phyloP scores from a whole-genome alignment of 2,888 invertebrate genomes.

The Sphecodes monilicornis region DNA sequence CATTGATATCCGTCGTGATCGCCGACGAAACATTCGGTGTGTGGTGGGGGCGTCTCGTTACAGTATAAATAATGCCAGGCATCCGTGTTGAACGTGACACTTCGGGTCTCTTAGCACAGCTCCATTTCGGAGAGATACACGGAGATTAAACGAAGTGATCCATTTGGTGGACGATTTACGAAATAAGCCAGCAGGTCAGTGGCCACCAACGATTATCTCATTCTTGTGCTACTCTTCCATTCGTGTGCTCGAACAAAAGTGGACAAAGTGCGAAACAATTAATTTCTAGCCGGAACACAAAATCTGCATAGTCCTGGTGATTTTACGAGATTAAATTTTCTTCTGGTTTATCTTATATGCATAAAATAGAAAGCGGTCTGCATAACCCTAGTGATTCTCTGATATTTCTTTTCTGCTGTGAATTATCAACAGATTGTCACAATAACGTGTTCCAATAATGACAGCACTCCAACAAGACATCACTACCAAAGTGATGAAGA shows the following conservation, averaged over 20 bases:
- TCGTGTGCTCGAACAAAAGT: neutral
- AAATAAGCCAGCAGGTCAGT: conserved; percentile 50
- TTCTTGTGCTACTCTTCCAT: neutral
- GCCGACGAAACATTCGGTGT: conserved; percentile 20
- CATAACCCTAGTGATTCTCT: no score
- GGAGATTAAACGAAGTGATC: conserved; percentile 35
- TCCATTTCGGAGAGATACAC: conserved; percentile 33
- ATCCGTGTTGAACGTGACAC: conserved; percentile 49
- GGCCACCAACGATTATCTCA: neutral
- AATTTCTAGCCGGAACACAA: neutral
- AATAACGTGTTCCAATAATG: no score
- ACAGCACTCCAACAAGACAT: no score
- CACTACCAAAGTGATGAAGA: neutral
- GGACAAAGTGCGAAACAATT: conserved; percentile 1
- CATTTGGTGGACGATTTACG: neutral
- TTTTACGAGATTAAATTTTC: no score
- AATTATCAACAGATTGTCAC: no score
- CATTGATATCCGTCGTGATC: conserved; percentile 43
- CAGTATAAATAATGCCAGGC: conserved; percentile 66
- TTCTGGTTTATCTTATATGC: no score
- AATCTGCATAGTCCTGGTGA: neutral
- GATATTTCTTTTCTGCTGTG: no score
- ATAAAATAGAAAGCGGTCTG: no score
- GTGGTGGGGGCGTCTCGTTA: conserved; percentile 22
- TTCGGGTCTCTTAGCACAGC: conserved; percentile 36